Conservation (phyloP, 1,140 invertebrate species). For the Lethrus apterus region DNA sequence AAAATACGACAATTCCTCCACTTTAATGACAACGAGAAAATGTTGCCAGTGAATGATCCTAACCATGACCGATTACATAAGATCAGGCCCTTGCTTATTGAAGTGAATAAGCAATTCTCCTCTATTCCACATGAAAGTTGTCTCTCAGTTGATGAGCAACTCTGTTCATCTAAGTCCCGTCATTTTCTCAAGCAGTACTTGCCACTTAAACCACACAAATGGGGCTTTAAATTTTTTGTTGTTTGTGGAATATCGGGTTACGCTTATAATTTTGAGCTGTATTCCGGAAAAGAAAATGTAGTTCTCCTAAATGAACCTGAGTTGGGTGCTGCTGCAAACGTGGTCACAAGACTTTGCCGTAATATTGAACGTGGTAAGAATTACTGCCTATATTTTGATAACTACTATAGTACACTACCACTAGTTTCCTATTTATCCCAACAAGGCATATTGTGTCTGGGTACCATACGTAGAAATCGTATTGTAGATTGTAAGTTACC, state of each 20-base stretch:
- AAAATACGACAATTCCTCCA: slow-evolving; percentile 31
- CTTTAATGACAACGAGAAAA: slow-evolving; percentile 33
- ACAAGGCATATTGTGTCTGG: slow-evolving; percentile 1
- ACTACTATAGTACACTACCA: slow-evolving; percentile 7
- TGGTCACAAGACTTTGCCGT: slow-evolving; percentile 14
- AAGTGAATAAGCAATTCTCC: slow-evolving; percentile 36
- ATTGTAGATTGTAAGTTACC: slow-evolving; percentile 7
- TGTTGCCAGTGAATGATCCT: slow-evolving; percentile 22
- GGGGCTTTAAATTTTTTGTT: slow-evolving; percentile 37
- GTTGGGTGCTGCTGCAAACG: slow-evolving; percentile 15
- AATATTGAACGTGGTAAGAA: slow-evolving; percentile 4
- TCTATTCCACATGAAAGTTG: slow-evolving; percentile 19
- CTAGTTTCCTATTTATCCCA: slow-evolving; percentile 6
- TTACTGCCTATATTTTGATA: slow-evolving; percentile 6
- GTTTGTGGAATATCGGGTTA: slow-evolving; percentile 18
- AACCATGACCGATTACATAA: slow-evolving; percentile 37
- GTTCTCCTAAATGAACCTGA: background rate
- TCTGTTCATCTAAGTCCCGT: slow-evolving; percentile 23
- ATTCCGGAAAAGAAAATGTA: slow-evolving; percentile 12
- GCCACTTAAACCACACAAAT: slow-evolving; percentile 38
- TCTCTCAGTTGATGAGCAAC: slow-evolving; percentile 21
- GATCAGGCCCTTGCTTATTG: slow-evolving; percentile 36
- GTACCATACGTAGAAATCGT: slow-evolving; percentile 2
- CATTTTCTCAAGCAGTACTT: slow-evolving; percentile 24
- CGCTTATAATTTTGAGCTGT: slow-evolving; percentile 23